A percentile compares a stretch with the other conserved stretches of the same genome.
phyloP scores from a whole-genome alignment of 2,888 invertebrate genomes.

The Hemicrepidius hirtus region DNA sequence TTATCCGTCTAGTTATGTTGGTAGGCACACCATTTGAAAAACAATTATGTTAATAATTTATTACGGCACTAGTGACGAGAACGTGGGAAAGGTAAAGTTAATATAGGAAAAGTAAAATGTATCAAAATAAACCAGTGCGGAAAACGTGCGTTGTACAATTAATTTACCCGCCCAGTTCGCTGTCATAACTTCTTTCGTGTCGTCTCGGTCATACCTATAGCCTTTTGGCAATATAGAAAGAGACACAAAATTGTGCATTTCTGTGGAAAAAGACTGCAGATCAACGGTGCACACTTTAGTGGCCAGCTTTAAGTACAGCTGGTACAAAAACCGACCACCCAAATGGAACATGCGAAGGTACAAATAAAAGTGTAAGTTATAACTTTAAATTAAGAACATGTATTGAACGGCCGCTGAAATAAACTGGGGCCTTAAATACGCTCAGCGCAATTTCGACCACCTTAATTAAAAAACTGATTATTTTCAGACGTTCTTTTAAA shows the following conservation, averaged over 20 bases:
- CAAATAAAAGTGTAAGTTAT: conserved; percentile 64
- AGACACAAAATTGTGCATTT: conserved; percentile 26
- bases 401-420: conserved; percentile 56
- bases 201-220: conserved; percentile 6
- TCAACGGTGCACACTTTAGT: conserved; percentile 34
- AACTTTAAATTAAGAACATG: conserved; percentile 62
- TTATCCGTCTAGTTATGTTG: conserved; percentile 3
- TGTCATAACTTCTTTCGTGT: conserved; percentile 23
- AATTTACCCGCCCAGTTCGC: conserved; percentile 26
- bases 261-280: conserved; percentile 31
- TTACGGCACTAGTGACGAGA: not conserved
- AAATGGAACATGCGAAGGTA: conserved; percentile 55
- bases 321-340: conserved; percentile 62
- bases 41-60: not conserved
- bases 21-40: not conserved
- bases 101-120: conserved; percentile 19
- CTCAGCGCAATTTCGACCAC: conserved; percentile 35
- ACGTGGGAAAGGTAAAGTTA: conserved; percentile 38
- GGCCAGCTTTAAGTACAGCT: conserved; percentile 48
- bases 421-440: conserved; percentile 38
- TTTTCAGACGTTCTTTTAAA: conserved; percentile 14
- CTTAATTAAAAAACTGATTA: conserved; percentile 47
- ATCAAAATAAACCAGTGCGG: conserved; percentile 28
- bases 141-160: conserved; percentile 23
- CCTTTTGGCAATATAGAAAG: not conserved